Evolutionary conservation across 1,140 invertebrate genomes (phyloP), one percentile per base, ranked within the genome.

Genomic region (Drosophila equinoxialis): DNA sequence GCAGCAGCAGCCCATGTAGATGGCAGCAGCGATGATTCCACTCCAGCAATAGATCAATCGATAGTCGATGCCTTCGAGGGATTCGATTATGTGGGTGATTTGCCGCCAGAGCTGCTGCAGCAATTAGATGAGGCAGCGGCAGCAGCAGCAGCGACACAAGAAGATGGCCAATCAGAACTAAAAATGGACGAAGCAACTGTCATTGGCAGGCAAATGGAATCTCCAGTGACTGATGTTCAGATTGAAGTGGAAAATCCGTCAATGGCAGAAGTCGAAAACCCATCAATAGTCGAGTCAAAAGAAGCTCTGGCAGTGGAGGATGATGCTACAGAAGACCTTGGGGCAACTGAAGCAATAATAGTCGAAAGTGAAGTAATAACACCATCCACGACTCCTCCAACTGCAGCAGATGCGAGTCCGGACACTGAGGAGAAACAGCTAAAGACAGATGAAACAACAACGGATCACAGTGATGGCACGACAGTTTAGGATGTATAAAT

Each of bases 91-190:
- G 64, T 79, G 51, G 71, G 70, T 6, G 84, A 89, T 45, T 14
- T 90, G 55, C 72, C 84, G 35, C 84, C 84, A 39, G 83, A 87
- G 41, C 68, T 87, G 72, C 69, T 87, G 13, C 80, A 63, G n/a
- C 74, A 89, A 66, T 70, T 87, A 59, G 79, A 89, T 42, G 80
- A 77, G 4, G 75, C 74, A 7, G 75, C 70, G 7, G 48, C 65
- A 6, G 61, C 65, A 41, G 14, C 14, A 10, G 57, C 58, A 55
- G 54, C 4, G 1, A 55, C 14, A 2, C 54, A 58, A 20, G 54
- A 35, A 17, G 30, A 30, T 11, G 30, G 6, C 0, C 30, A 76
- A 42, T 17, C 23, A n/a, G 30, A 20, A 51, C 14, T 42, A 23
- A n/a, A 41, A 17, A 20, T 6, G 39, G 39, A 41, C 2, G 17